phyloP scores from a whole-genome alignment of 2,113 vertebrate genomes.

The Abramis brama region DNA sequence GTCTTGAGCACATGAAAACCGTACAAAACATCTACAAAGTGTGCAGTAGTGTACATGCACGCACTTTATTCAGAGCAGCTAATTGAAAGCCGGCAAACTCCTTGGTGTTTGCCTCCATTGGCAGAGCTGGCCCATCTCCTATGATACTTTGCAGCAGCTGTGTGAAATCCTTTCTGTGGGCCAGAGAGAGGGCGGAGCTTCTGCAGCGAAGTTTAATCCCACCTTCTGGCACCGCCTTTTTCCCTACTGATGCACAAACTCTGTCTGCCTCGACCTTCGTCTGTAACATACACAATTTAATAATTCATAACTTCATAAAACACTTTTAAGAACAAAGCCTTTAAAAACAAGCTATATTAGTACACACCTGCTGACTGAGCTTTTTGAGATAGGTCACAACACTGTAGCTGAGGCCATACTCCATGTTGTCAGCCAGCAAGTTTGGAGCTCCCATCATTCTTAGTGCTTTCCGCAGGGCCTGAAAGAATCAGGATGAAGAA shows the following conservation, averaged over 20 bases:
- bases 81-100: constrained; percentile 95
- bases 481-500: background rate
- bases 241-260: constrained; percentile 89
- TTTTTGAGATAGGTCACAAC: constrained; percentile 98
- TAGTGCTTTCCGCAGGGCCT: constrained; percentile 94
- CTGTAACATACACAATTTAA: constrained; percentile 67
- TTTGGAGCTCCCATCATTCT: constrained; percentile 98
- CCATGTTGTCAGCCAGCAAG: constrained; percentile 93
- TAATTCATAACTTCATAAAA: background rate
- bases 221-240: constrained; percentile 83
- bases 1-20: background rate
- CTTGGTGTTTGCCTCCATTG: constrained; percentile 89
- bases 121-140: constrained; percentile 82
- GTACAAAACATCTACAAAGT: background rate
- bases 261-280: constrained; percentile 95
- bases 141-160: constrained; percentile 89
- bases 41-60: background rate
- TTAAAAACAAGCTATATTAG: background rate
- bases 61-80: constrained; percentile 91
- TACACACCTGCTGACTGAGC: constrained; percentile 91
- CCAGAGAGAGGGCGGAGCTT: constrained; percentile 83
- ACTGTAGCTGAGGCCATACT: constrained; percentile 96
- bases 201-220: constrained; percentile 92
- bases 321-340: background rate
- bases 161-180: constrained; percentile 88